These are phyloP conservation scores for Iselma pallidipennis DNA, from an alignment of 2,888 invertebrate genomes.

Conservation along the genomic window DNA sequence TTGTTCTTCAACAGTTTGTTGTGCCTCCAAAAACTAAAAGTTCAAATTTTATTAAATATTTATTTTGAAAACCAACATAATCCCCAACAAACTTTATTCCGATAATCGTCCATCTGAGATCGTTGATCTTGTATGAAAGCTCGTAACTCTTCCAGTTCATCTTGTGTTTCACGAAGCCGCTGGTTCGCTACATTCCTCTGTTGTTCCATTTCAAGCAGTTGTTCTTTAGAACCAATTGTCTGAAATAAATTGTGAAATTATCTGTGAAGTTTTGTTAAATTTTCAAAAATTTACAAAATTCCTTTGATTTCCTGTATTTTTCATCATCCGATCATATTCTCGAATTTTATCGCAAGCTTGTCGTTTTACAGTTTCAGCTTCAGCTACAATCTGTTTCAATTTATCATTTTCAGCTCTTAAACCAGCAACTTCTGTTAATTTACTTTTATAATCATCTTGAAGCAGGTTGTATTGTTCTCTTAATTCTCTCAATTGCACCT, in stretches of 20 bases:
- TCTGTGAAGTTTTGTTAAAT: not conserved
- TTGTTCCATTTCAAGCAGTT: slow-evolving; percentile 66
- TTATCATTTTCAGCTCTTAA: slow-evolving; percentile 60
- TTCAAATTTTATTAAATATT: slow-evolving; percentile 5
- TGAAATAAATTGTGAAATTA: slow-evolving; percentile 10
- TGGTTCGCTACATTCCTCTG: slow-evolving; percentile 60
- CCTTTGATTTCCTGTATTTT: slow-evolving; percentile 52
- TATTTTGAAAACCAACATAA: not conserved
- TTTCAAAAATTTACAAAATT: not conserved
- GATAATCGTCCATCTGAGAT: slow-evolving; percentile 69
- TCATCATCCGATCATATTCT: slow-evolving; percentile 61
- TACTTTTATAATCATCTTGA: slow-evolving; percentile 70
- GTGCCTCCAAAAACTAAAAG: slow-evolving; percentile 64
- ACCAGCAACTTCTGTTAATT: slow-evolving; percentile 67
- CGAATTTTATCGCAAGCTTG: slow-evolving; percentile 64
- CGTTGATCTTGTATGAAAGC: slow-evolving; percentile 68
- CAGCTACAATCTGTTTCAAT: slow-evolving; percentile 54
- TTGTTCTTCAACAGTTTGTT: slow-evolving; percentile 73
- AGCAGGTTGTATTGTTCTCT: slow-evolving; percentile 65
- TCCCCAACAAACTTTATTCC: slow-evolving; percentile 59
- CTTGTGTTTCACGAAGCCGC: slow-evolving; percentile 62
- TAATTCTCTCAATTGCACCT: slow-evolving; percentile 63
- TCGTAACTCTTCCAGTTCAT: slow-evolving; percentile 63
- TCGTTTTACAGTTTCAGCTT: slow-evolving; percentile 57
- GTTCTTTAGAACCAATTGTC: slow-evolving; percentile 60